These are phyloP conservation scores for Dryobota labecula DNA, from an alignment of 2,888 invertebrate genomes.

Conservation along the genomic window DNA sequence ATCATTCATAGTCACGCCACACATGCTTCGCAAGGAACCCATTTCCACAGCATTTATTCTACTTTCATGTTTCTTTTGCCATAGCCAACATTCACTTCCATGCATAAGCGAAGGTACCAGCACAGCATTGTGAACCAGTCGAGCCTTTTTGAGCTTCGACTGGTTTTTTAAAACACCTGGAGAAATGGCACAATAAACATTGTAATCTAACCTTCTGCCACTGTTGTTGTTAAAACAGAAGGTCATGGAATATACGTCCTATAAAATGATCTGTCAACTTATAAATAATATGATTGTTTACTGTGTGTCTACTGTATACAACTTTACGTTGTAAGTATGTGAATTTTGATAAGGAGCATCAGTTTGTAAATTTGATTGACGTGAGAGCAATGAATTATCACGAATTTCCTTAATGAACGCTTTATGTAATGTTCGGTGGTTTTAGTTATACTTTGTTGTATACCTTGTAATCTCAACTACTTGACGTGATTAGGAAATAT, in stretches of 20 bases:
- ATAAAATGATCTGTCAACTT: conserved; percentile 36
- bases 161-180: not conserved
- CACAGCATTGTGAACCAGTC: too few species aligned
- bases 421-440: conserved; percentile 10
- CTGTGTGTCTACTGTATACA: conserved; percentile 12
- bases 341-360: conserved; percentile 46
- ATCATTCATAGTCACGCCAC: too few species aligned
- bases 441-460: not conserved
- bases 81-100: too few species aligned
- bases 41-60: too few species aligned
- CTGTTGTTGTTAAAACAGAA: conserved; percentile 35
- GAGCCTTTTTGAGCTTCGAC: too few species aligned
- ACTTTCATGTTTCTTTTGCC: too few species aligned
- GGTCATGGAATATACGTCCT: conserved; percentile 30
- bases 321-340: conserved; percentile 28
- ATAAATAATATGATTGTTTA: conserved; percentile 15
- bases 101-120: too few species aligned
- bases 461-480: not conserved
- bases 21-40: too few species aligned
- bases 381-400: conserved; percentile 16
- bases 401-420: conserved; percentile 27
- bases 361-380: conserved; percentile 31
- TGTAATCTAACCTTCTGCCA: conserved; percentile 19
- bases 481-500: not conserved
- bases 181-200: conserved; percentile 9